Conservation (phyloP, 2,797 vertebrate genomes). For the Melanotaenia parkinsoni region DNA sequence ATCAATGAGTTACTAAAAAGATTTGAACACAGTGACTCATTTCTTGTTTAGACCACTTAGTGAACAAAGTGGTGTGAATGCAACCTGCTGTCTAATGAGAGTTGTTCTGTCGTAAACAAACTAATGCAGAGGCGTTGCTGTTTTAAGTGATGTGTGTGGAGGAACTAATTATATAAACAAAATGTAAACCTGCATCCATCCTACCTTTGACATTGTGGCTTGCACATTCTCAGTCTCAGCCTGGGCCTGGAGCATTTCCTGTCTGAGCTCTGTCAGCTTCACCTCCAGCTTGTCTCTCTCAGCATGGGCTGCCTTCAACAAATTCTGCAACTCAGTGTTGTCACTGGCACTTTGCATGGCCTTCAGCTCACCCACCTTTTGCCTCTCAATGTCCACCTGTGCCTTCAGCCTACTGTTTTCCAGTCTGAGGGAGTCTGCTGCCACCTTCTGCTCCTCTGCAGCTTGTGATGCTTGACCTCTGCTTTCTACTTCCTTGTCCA, state of each 20-base stretch:
- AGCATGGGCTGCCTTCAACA: slow-evolving; percentile 86
- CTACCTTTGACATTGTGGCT: slow-evolving; percentile 87
- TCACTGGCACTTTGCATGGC: slow-evolving; percentile 83
- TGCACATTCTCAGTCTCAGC: slow-evolving; percentile 85
- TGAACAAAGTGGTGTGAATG: not conserved
- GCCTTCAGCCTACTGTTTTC: slow-evolving; percentile 89
- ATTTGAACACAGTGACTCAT: not conserved
- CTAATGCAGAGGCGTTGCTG: not conserved
- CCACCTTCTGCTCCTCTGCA: slow-evolving; percentile 83
- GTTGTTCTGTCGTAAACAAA: too few relatives aligned
- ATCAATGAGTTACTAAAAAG: not conserved
- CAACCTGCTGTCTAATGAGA: not conserved
- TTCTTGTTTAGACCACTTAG: too few relatives aligned
- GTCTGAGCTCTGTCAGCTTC: slow-evolving; percentile 86
- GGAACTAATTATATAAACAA: not conserved
- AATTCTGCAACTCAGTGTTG: slow-evolving; percentile 84
- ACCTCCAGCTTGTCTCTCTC: slow-evolving; percentile 90
- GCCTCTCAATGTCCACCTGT: slow-evolving; percentile 90
- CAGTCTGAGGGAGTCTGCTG: slow-evolving; percentile 83
- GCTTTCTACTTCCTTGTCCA: slow-evolving; percentile 84
- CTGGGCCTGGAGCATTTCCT: slow-evolving; percentile 88
- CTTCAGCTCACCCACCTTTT: slow-evolving; percentile 86
- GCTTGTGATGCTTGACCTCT: slow-evolving; percentile 66
- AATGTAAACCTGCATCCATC: slow-evolving; percentile 5
- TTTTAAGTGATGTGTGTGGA: not conserved